Evolutionary conservation across 2,797 vertebrate species (phyloP).

Genomic region (Pogonophryne albipinna): DNA sequence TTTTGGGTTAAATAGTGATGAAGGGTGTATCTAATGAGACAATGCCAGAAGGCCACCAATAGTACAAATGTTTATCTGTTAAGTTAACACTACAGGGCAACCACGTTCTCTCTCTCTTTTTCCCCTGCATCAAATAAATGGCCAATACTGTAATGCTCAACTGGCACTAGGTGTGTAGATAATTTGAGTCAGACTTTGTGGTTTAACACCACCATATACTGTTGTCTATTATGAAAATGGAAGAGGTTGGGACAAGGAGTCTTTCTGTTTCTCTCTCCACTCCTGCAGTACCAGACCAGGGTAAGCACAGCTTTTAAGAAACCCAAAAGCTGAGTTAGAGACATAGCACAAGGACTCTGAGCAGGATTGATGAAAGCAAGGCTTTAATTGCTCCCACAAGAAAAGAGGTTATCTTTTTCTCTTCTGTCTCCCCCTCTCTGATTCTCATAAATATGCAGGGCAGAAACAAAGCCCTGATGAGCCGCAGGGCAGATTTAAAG

Average conservation of each 20-base stretch:
- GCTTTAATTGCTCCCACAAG: conserved; percentile 81
- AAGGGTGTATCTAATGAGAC: conserved; percentile 37
- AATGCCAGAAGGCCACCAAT: conserved; percentile 11
- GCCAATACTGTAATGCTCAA: conserved; percentile 11
- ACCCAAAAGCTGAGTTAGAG: conserved; percentile 43
- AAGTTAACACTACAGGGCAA: neutral
- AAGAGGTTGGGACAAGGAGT: conserved; percentile 32
- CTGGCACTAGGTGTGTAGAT: conserved; percentile 6
- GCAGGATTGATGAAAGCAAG: conserved; percentile 76
- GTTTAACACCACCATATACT: neutral
- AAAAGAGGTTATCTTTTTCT: conserved; percentile 62
- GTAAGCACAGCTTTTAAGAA: conserved; percentile 64
- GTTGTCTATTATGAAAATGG: neutral
- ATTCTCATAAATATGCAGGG: conserved; percentile 77
- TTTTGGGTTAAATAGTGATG: conserved; percentile 31
- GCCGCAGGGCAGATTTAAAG: conserved; percentile 81
- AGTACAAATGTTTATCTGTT: conserved; percentile 5
- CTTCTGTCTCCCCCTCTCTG: conserved; percentile 51
- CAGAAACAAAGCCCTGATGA: conserved; percentile 79
- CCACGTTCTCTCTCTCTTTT: conserved; percentile 1
- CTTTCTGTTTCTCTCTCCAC: conserved; percentile 27
- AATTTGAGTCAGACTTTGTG: conserved; percentile 8
- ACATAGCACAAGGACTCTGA: conserved; percentile 66
- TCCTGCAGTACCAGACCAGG: conserved; percentile 37
- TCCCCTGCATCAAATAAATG: conserved; percentile 29